Evolutionary conservation across 1,140 invertebrate species (phyloP), one percentile per base, ranked within the genome.

Genomic region (Drosophila bocqueti): DNA sequence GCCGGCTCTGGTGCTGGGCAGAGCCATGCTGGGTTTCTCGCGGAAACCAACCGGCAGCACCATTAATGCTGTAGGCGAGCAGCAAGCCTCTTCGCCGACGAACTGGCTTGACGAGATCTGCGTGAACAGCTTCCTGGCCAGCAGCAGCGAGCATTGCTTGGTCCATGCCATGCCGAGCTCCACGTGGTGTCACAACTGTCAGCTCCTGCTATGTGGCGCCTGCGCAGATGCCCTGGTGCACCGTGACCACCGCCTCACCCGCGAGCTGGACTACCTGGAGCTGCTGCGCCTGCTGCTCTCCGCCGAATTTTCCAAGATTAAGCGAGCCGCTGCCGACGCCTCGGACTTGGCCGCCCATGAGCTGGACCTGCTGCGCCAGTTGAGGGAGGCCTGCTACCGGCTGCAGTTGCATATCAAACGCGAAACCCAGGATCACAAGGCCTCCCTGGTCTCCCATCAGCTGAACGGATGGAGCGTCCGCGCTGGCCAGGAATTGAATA

Each of bases 131-230:
- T 81, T 80, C 8, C 31, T 72, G n/a, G 16, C 11, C 34, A 40
- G 24, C 58, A 36, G 43, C 55, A 49, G 47, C n/a, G 95, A 96
- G 86, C 95, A 95, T 83, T 96, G 96, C 91, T 94, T 95, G 82
- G 95, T 95, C 55, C 96, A 96, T 91, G 95, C 95, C 47, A 96
- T 96, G 95, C 96, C 96, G 24, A 92, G 95, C 66, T 95, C 95
- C 34, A 93, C 96, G 18, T 97, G 96, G 96, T 97, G 96, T 90
- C 94, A 94, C 61, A 95, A 94, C n/a, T 97, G 96, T 86, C 94
- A 94, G 52, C 93, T 93, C 24, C 93, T 94, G 26, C 93, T 96
- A 16, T 97, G 96, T 81, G 94, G 95, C 66, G 95, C 95, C 9
- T 97, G 96, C 85, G 95, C 95, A 5, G 94, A 94, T 18, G 95